A percentile compares a stretch with the other conserved stretches of the same genome.
phyloP scores from a whole-genome alignment of 2,797 vertebrate genomes.

The Borostomias antarcticus region DNA sequence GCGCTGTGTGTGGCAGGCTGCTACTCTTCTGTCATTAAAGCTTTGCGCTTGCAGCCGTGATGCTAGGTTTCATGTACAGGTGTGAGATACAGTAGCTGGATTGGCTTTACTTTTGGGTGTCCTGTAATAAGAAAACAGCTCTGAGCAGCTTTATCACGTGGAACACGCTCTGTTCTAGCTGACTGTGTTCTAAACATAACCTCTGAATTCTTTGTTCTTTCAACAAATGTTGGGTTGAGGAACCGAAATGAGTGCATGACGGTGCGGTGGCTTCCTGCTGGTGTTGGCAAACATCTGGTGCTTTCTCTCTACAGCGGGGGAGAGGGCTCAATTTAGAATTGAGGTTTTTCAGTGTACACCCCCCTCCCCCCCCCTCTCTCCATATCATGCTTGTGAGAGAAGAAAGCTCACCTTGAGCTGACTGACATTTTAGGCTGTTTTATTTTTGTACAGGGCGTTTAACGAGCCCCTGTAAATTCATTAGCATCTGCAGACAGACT shows the following conservation, averaged over 20 bases:
- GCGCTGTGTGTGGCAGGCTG: slow-evolving; percentile 40
- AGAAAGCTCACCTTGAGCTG: slow-evolving; percentile 46
- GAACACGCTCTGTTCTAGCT: slow-evolving; percentile 56
- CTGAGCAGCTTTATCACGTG: slow-evolving; percentile 46
- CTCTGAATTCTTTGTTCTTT: slow-evolving; percentile 48
- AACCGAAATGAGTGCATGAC: slow-evolving; percentile 63
- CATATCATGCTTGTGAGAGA: slow-evolving; percentile 13
- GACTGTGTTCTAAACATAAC: slow-evolving; percentile 55
- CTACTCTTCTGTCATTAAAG: slow-evolving; percentile 41
- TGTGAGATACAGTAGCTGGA: slow-evolving; percentile 62
- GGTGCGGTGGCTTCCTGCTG: slow-evolving; percentile 65
- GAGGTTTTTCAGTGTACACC: slow-evolving; percentile 38
- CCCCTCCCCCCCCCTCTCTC: slow-evolving; percentile 2
- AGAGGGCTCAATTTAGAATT: slow-evolving; percentile 41
- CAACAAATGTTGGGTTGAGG: slow-evolving; percentile 51
- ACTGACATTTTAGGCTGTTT: slow-evolving; percentile 51
- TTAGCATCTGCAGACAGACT: slow-evolving; percentile 31
- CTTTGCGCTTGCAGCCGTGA: slow-evolving; percentile 54
- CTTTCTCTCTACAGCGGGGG: slow-evolving; percentile 52
- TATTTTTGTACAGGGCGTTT: slow-evolving; percentile 61
- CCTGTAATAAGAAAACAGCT: slow-evolving; percentile 52
- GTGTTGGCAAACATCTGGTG: slow-evolving; percentile 58
- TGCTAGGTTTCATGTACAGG: slow-evolving; percentile 60
- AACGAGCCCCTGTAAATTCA: slow-evolving; percentile 58
- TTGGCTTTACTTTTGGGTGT: slow-evolving; percentile 62